These are phyloP conservation scores for Tethea ocularis DNA, from an alignment of 2,888 invertebrate genomes.

Conservation along the genomic window DNA sequence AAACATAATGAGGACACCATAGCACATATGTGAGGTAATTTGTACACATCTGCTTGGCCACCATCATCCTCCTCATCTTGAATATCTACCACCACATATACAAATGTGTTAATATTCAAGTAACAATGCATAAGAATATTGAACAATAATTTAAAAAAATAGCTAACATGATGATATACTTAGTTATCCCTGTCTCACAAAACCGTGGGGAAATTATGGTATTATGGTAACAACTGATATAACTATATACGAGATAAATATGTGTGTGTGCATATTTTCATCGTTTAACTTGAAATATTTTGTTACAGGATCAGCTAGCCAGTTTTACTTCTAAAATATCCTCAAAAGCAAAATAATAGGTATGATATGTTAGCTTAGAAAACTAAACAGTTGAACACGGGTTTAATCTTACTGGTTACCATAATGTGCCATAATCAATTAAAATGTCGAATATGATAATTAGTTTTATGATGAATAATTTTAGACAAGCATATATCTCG, in stretches of 20 bases:
- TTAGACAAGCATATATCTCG: constrained; percentile 72
- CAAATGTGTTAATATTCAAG: too few relatives aligned
- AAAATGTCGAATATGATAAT: too few relatives aligned
- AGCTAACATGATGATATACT: constrained; percentile 50
- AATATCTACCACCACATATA: too few relatives aligned
- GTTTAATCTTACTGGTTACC: too few relatives aligned
- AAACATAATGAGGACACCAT: too few relatives aligned
- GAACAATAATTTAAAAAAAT: background rate
- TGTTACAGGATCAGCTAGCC: background rate
- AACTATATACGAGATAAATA: background rate
- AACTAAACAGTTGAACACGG: too few relatives aligned
- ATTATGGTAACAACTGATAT: constrained; percentile 50
- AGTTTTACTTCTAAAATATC: background rate
- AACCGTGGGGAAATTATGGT: constrained; percentile 60
- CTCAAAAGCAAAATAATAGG: background rate
- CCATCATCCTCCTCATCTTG: too few relatives aligned
- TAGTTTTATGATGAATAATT: constrained; percentile 42
- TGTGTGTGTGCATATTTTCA: background rate
- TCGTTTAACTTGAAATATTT: background rate
- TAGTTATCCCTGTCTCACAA: constrained; percentile 67
- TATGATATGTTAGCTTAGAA: background rate
- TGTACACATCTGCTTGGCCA: too few relatives aligned
- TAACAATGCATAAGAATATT: too few relatives aligned
- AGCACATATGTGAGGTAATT: too few relatives aligned
- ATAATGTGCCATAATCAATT: too few relatives aligned